phyloP scores from a whole-genome alignment of 2,888 invertebrate species.

The Coenonympha arcania region DNA sequence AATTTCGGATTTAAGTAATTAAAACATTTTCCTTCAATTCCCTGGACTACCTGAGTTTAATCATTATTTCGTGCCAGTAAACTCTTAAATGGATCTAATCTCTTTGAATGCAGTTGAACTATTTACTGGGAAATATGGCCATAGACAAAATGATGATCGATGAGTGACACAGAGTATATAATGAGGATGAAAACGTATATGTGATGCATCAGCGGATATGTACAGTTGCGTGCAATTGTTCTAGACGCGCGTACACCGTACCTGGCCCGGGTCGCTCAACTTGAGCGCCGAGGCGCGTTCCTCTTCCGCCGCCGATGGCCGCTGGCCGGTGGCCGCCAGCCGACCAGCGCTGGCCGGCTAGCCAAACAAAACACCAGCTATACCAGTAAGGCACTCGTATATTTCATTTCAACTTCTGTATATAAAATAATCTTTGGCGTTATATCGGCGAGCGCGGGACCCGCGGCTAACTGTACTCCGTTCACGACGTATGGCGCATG shows the following conservation, averaged over 20 bases:
- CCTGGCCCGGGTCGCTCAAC: constrained; percentile 86
- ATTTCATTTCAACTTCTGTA: constrained; percentile 63
- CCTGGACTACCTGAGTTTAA: no score
- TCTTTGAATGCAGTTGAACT: no score
- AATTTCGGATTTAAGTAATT: no score
- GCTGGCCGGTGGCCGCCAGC: not conserved
- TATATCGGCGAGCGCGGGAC: constrained; percentile 9
- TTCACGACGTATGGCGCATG: not conserved
- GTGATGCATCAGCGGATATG: constrained; percentile 10
- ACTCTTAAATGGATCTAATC: no score
- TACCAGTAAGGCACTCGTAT: constrained; percentile 75
- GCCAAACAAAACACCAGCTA: constrained; percentile 66
- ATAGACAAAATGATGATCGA: not conserved
- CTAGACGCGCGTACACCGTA: constrained; percentile 75
- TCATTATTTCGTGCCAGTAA: no score
- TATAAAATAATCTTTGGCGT: constrained; percentile 70
- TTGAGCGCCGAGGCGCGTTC: constrained; percentile 84
- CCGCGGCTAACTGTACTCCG: not conserved
- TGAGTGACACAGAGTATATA: no score
- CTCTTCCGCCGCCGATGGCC: constrained; percentile 52
- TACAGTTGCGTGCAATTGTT: constrained; percentile 44
- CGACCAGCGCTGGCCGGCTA: not conserved
- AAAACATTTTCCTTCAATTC: no score
- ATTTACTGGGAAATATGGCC: not conserved
- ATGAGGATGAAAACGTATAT: no score